These are phyloP conservation scores for Euclidia mi DNA, from an alignment of 2,888 invertebrate species.

Conservation along the genomic window DNA sequence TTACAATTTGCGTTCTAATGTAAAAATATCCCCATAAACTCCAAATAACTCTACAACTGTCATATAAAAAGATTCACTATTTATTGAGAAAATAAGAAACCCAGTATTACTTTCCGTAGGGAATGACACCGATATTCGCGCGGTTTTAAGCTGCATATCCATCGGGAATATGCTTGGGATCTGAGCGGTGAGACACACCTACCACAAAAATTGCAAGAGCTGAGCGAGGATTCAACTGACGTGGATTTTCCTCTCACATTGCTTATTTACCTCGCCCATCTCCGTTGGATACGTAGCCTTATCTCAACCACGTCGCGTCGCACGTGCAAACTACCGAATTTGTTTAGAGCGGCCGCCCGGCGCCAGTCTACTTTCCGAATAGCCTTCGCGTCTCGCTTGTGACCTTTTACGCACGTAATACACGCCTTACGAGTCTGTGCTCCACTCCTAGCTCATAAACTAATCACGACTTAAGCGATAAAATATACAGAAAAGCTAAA, in stretches of 20 bases:
- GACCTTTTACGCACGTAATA: conserved; percentile 85
- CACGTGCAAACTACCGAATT: conserved; percentile 80
- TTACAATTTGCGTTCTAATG: too few relatives aligned
- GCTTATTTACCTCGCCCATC: too few relatives aligned
- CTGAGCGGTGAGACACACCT: too few relatives aligned
- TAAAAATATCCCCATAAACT: too few relatives aligned
- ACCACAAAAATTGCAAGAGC: too few relatives aligned
- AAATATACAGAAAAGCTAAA: conserved; percentile 56
- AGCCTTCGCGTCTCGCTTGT: conserved; percentile 88
- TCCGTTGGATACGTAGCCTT: too few relatives aligned
- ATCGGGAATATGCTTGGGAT: too few relatives aligned
- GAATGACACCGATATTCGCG: too few relatives aligned
- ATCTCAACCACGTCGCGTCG: conserved; percentile 11
- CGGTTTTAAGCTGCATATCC: too few relatives aligned
- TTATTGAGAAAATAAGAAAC: conserved; percentile 41
- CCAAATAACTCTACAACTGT: too few relatives aligned
- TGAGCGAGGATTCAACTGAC: too few relatives aligned
- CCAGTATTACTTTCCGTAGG: conserved; percentile 51
- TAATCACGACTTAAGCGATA: conserved; percentile 59
- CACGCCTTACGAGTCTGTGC: conserved; percentile 70
- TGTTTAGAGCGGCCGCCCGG: conserved; percentile 78
- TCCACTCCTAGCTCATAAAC: conserved; percentile 74
- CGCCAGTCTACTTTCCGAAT: conserved; percentile 88
- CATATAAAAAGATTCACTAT: conserved; percentile 29
- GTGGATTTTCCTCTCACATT: too few relatives aligned